These are phyloP conservation scores for Enteromius radiatus DNA, from an alignment of 2,797 vertebrate genomes.

Conservation along the genomic window DNA sequence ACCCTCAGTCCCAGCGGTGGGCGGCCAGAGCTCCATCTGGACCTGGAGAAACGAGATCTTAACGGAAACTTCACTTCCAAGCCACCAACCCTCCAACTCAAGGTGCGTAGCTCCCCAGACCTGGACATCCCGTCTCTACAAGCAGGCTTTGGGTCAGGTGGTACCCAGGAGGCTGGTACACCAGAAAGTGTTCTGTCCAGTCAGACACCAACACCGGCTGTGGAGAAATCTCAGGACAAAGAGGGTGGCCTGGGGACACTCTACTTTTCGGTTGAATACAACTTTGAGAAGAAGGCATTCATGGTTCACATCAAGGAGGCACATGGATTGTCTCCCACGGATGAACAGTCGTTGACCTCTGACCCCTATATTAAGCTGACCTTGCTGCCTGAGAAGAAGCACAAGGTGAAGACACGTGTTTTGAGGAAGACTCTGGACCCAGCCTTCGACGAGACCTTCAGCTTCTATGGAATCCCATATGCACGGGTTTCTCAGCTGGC, in stretches of 20 bases:
- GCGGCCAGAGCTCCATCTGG: constrained; percentile 88
- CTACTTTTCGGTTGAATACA: constrained; percentile 95
- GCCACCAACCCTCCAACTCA: constrained; percentile 74
- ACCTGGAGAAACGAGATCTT: constrained; percentile 93
- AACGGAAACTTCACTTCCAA: constrained; percentile 95
- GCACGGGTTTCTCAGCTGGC: constrained; percentile 87
- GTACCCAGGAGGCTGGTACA: constrained; percentile 72
- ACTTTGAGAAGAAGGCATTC: constrained; percentile 94
- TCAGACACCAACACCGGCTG: constrained; percentile 84
- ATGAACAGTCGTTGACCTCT: constrained; percentile 96
- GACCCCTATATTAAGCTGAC: constrained; percentile 99
- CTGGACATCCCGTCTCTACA: constrained; percentile 83
- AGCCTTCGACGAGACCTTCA: constrained; percentile 96
- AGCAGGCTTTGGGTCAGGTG: constrained; percentile 77
- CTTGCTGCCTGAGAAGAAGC: constrained; percentile 96
- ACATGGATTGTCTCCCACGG: constrained; percentile 91
- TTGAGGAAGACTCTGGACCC: constrained; percentile 97
- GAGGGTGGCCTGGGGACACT: constrained; percentile 89
- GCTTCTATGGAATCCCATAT: constrained; percentile 94
- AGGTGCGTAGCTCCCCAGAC: constrained; percentile 86
- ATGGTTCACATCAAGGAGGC: constrained; percentile 98
- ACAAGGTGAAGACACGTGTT: constrained; percentile 97
- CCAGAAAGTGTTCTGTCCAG: constrained; percentile 87
- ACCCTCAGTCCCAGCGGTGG: constrained; percentile 73
- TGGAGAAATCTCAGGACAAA: constrained; percentile 77